Base-by-base conservation (phyloP, 1,140 invertebrate species). In the Pomacea maculata region DNA sequence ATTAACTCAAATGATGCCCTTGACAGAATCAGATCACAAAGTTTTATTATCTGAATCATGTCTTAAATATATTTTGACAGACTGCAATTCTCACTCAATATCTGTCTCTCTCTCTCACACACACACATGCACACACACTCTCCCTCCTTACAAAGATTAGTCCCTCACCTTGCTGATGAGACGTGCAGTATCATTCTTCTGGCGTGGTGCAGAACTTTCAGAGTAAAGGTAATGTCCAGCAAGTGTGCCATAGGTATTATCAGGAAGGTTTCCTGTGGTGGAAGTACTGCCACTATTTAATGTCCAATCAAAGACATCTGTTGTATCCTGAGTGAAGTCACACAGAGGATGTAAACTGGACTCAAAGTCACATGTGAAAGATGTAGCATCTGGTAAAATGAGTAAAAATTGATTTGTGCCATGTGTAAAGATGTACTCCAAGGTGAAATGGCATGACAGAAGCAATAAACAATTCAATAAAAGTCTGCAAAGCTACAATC, bases 161-260 rank as follows among this genome's bases (percentile, higher is more conserved):
- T 11, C 1, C 21, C 6, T 17, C 21, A 77, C 75, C 75, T 74
- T 68, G 85, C 52, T 87, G 61, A 93, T 90, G 14, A 89, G 65
- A 1, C 86, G 75, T 10, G 89, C 89, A 78, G 82, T 87, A 82
- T 96, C 95, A 86, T 95, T 95, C 29, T 91, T 89, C 67, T 92
- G 86, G 65, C 93, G 90, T 1, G 94, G 94, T 0, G 86, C 71
- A 11, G 95, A 94, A 63, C 95, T 94, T 84, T 96, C 95, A 64
- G 95, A 94, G 86, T 95, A 96, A 90, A 96, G 93, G 89, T 95
- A 96, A 87, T 95, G 93, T 55, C 95, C 86, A 83, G 82, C 78
- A 61, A 54, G 80, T 17, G 85, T 83, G 72, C 86, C 85, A 55
- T 87, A 82, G 9, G 89, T 91, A 83, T 90, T 90, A 83, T 91